Conservation (phyloP, 2,113 vertebrate genomes). For the Chamaea fasciata region DNA sequence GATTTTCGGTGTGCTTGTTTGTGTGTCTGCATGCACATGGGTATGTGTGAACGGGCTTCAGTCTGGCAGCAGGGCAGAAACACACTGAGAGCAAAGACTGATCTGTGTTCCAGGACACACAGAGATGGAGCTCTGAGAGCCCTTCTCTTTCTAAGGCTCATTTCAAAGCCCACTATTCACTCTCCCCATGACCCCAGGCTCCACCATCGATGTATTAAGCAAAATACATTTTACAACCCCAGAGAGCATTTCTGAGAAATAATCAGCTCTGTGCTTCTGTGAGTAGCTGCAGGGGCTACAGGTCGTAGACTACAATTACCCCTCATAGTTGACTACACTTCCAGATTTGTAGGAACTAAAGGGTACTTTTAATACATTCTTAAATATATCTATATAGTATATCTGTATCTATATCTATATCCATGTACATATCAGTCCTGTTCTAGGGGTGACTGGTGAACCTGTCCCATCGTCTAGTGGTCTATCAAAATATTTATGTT, state of each 20-base stretch:
- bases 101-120: not conserved
- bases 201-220: not conserved
- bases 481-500: not conserved
- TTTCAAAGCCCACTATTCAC: not conserved
- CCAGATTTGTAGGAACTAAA: not conserved
- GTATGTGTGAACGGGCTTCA: fast-evolving
- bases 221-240: constrained; percentile 5
- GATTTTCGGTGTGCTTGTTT: not conserved
- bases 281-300: not conserved
- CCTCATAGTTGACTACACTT: not conserved
- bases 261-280: constrained; percentile 3
- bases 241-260: constrained; percentile 21
- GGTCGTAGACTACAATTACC: constrained; percentile 1
- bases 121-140: not conserved
- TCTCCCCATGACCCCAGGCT: not conserved
- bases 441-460: not conserved
- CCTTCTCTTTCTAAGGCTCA: not conserved
- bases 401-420: not conserved
- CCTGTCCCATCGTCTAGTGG: not conserved
- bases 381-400: not conserved
- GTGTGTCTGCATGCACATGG: not conserved
- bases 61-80: not conserved
- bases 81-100: not conserved
- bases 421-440: not conserved
- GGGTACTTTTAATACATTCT: not conserved